Evolutionary conservation across 1,140 invertebrate species (phyloP), one percentile per base, ranked within the genome.

Genomic region (Drosophila subobscura): DNA sequence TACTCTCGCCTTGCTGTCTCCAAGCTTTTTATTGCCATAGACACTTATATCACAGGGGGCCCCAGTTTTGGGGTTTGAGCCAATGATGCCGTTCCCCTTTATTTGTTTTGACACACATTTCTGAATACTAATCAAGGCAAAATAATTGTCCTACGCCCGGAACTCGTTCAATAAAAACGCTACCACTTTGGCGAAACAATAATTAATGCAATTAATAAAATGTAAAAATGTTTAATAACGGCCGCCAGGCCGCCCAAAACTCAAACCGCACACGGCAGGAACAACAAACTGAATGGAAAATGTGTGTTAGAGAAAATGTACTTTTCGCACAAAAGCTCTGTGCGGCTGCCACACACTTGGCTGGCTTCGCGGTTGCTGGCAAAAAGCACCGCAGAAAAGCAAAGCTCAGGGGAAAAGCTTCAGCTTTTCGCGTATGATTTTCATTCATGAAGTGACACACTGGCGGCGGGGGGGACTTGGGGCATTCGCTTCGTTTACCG

Each of bases 271-370:
- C 65, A 20, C 65, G 41, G 51, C 44, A 64, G 68, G 63, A 68
- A 68, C 65, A 68, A 68, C 63, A 68, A 68, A 68, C 65, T 67
- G 65, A 68, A 56, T 68, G 65, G 63, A 68, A 68, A 68, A 68
- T 67, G 65, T 67, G 41, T 33, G 46, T 20, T 61, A n/a, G n/a
- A 33, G 59, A 55, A 63, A 61, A 55, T 61, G 27, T 65, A 47
- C 45, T 68, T 68, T 68, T 68, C 33, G 65, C 65, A 68, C 61
- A 37, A 67, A 66, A 68, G 65, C 65, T 68, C 46, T 12, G 20
- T 4, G 4, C 2, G 4, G 33, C 33, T 37, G 10, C 10, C 33
- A 3, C 42, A 51, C 65, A 68, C 37, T 68, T 68, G 29, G 40
- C n/a, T 46, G 65, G 65, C 67, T 37, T 37, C 33, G 4, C 25